phyloP scores from a whole-genome alignment of 2,113 vertebrate genomes.

The Aramus guarauna region DNA sequence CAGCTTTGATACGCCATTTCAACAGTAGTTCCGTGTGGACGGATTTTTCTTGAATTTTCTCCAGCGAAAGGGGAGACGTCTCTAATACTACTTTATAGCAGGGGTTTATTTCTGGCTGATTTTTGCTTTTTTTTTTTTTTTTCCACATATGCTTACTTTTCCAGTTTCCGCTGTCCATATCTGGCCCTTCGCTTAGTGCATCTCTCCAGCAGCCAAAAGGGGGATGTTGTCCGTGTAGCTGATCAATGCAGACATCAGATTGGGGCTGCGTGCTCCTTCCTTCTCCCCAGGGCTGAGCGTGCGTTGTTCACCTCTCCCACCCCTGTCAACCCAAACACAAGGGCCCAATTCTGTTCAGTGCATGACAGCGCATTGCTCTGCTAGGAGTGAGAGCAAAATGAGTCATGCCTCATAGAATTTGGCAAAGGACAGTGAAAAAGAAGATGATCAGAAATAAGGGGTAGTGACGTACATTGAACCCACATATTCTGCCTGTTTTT shows the following conservation, averaged over 20 bases:
- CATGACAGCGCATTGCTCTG: background rate
- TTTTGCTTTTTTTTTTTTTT: background rate
- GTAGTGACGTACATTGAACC: background rate
- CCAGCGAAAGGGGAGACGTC: background rate
- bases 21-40: background rate
- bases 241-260: background rate
- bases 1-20: background rate
- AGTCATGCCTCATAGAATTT: background rate
- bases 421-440: background rate
- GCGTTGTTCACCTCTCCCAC: background rate
- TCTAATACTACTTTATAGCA: background rate
- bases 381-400: background rate
- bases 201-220: background rate
- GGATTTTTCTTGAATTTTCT: background rate
- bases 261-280: background rate
- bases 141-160: background rate
- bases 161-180: background rate
- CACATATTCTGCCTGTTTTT: background rate
- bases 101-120: background rate
- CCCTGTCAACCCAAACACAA: background rate
- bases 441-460: background rate
- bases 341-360: background rate
- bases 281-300: background rate
- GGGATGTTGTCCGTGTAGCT: background rate
- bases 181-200: rapidly evolving